Base-by-base conservation (phyloP, 2,888 invertebrate species). In the Baccha elongata region DNA sequence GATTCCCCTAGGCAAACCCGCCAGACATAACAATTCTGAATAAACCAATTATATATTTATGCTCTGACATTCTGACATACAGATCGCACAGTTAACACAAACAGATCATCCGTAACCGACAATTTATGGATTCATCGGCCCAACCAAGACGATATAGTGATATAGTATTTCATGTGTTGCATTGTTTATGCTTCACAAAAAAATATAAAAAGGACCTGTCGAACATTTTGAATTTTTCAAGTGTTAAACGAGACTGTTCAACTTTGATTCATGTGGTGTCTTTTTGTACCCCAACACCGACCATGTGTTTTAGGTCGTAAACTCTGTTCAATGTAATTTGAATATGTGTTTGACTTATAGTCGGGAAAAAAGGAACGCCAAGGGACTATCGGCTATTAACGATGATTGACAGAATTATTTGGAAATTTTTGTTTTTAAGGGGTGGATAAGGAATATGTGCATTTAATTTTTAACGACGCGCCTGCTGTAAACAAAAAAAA, bases 71-170 rank as follows among this genome's bases (percentile, higher is more conserved):
- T 60, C 60, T 73, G 73, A 79, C 79, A 79, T 73, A 67, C 32
- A 48, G 58, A 79, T 79, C 79, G 79, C 65, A 60, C 58, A 81
- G 69, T 81, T 75, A 81, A 81, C 75, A 75, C 80, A 75, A n/a
- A 81, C 75, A 81, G 60, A 75, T 81, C 80, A 81, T 71, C 80
- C 80, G 65, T 75, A 75, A 75, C 80, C 80, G 71, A 71, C 50
- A 81, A 81, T 81, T 81, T 81, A 81, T 81, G 80, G 58, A 67
- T 37, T 13, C 21, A 5, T 19, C n/a, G 32, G 44, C n/a, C 64
- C 52, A 44, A 72, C 50, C 69, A 65, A 60, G 46, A n/a, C 60
- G 52, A 37, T 32, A 5, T 11, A 17, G 11, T 4, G 23, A n/a
- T 7, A 65, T 69, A 35, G 69, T 64, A 32, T 74, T 80, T 74